Evolutionary conservation across 1,140 invertebrate genomes (phyloP).

Genomic region (Eumeta japonica): DNA sequence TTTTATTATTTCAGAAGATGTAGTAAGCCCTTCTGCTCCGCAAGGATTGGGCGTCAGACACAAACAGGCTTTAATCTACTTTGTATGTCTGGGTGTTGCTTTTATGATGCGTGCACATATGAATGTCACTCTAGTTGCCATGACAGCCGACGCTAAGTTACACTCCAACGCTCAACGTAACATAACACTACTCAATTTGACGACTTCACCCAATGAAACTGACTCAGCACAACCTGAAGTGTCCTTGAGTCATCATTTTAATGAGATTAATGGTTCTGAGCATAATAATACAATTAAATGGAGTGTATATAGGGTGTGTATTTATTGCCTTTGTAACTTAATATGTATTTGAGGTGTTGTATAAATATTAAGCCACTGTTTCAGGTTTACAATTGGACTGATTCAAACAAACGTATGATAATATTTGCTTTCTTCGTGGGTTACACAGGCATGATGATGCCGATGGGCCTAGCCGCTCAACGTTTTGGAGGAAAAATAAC

Average conservation of each 20-base stretch:
- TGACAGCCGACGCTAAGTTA: no score
- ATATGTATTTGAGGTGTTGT: not conserved
- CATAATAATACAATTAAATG: conserved; percentile 6
- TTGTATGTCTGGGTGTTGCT: conserved; percentile 61
- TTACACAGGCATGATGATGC: conserved; percentile 57
- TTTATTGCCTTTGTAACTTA: not conserved
- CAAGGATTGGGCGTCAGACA: conserved; percentile 63
- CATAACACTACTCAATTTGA: not conserved
- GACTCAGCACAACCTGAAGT: no score
- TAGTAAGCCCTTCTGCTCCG: no score
- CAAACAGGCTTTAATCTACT: conserved; percentile 62
- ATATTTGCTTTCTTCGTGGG: conserved; percentile 66
- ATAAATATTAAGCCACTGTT: conserved; percentile 11
- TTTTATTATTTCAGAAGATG: no score
- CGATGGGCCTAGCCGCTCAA: conserved; percentile 60
- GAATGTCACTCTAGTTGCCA: conserved; percentile 69
- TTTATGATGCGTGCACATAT: conserved; percentile 65
- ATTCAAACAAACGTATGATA: conserved; percentile 60
- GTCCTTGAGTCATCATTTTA: conserved; percentile 3
- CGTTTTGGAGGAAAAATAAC: conserved; percentile 59
- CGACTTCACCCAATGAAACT: not conserved
- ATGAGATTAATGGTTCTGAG: conserved; percentile 1
- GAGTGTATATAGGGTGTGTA: conserved; percentile 15
- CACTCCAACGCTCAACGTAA: not conserved
- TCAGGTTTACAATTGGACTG: conserved; percentile 60